phyloP scores from a whole-genome alignment of 2,888 invertebrate species.

The Argyresthia goedartella region DNA sequence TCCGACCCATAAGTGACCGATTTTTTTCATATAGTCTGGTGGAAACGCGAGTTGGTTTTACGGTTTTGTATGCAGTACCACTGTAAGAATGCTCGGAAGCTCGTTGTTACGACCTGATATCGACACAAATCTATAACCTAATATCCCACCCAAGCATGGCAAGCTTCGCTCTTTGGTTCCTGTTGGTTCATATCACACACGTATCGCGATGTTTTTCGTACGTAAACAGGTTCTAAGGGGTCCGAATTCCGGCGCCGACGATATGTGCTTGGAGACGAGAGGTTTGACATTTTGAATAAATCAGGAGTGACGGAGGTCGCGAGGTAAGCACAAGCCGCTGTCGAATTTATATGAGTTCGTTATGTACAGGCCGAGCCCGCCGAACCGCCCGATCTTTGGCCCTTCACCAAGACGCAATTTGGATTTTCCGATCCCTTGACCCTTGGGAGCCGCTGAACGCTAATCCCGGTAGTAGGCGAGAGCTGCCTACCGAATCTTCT shows the following conservation, averaged over 20 bases:
- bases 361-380: slow-evolving; percentile 15
- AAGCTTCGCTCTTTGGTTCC: no score
- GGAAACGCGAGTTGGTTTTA: no score
- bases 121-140: no score
- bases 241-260: slow-evolving; percentile 25
- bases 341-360: slow-evolving; percentile 47
- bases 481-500: not conserved
- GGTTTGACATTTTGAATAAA: slow-evolving; percentile 41
- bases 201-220: not conserved
- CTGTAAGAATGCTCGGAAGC: no score
- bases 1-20: no score
- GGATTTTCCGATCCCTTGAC: slow-evolving; percentile 25
- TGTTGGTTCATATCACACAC: no score
- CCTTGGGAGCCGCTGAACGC: slow-evolving; percentile 21
- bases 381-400: slow-evolving; percentile 1
- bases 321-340: slow-evolving; percentile 31
- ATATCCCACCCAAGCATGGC: no score
- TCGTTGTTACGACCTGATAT: no score
- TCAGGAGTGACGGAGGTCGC: slow-evolving; percentile 29
- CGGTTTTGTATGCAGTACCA: no score
- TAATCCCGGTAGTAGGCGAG: slow-evolving; percentile 10
- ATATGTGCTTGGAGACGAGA: slow-evolving; percentile 20
- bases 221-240: slow-evolving; percentile 16
- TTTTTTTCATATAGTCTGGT: no score
- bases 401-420: slow-evolving; percentile 22